Evolutionary conservation across 2,797 vertebrate species (phyloP), one percentile per base, ranked within the genome.

Genomic region (Pseudomugil tenellus): DNA sequence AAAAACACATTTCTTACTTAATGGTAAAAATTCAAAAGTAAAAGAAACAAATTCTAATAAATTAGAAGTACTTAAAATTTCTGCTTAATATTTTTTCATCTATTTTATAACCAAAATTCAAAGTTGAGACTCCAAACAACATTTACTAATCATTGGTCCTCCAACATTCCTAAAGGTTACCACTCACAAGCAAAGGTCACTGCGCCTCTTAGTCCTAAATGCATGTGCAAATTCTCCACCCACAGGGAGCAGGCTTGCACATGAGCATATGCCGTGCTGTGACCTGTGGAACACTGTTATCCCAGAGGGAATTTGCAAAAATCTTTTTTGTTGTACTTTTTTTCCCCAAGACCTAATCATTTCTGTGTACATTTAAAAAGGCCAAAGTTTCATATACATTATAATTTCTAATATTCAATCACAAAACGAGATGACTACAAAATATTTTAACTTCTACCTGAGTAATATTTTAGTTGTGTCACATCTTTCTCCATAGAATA

Each of bases 161-260:
- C 39, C 19, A 67, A 71, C 69, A 84, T 89, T 87, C 78, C 77
- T 67, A 65, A 86, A 88, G 80, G 84, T 86, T 81, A 79, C 46
- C 46, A 72, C 78, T 86, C 69, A 74, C 56, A 28, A 85, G 80
- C 66, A 88, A 82, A 90, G 78, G 79, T 86, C 81, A 67, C 32
- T 6, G 28, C 68, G 54, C 56, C 57, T 86, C 76, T 81, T 78
- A 85, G 82, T 79, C 52, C 67, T 82, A 86, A 90, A 79, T 89
- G 70, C 85, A 83, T 79, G 79, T 77, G 70, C 80, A 86, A 86
- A 88, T 87, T 90, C 74, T 86, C 84, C 63, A 72, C 84, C 83
- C 68, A 86, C 79, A 60, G 13, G 35, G 63, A 83, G 67, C 66
- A 73, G 69, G 79, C 72, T 72, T 21, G 72, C 78, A 81, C 78